A percentile compares a stretch with the other conserved stretches of the same genome.
These are phyloP conservation scores for Dendrocincla fuliginosa DNA, from an alignment of 2,797 vertebrate genomes.

Conservation along the genomic window DNA sequence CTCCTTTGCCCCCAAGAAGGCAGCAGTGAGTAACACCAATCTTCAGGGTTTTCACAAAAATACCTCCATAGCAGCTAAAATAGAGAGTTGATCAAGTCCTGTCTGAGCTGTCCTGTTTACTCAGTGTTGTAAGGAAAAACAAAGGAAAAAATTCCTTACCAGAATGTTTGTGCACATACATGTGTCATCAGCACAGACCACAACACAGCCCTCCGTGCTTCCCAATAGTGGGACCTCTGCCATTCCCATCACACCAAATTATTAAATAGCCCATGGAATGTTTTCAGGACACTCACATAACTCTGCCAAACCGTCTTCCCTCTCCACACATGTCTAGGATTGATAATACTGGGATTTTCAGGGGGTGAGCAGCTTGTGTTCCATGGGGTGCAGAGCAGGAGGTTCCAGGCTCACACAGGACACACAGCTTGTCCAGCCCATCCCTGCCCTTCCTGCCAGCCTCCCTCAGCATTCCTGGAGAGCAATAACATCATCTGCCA, in stretches of 20 bases:
- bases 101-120: neutral
- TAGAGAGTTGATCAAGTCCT: fast-evolving
- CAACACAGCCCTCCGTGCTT: neutral
- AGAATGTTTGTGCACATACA: neutral
- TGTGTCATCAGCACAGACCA: neutral
- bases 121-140: neutral
- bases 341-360: neutral
- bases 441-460: neutral
- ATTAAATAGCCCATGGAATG: neutral
- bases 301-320: neutral
- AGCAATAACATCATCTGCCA: fast-evolving
- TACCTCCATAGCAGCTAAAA: neutral
- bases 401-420: neutral
- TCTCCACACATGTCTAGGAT: fast-evolving
- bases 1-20: fast-evolving
- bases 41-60: neutral
- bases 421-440: neutral
- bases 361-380: fast-evolving
- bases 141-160: neutral
- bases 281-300: neutral
- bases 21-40: fast-evolving
- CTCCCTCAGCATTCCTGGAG: neutral
- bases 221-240: neutral
- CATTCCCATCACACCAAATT: fast-evolving
- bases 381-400: neutral